phyloP scores from a whole-genome alignment of 2,797 vertebrate species.

The Halcyon badia region DNA sequence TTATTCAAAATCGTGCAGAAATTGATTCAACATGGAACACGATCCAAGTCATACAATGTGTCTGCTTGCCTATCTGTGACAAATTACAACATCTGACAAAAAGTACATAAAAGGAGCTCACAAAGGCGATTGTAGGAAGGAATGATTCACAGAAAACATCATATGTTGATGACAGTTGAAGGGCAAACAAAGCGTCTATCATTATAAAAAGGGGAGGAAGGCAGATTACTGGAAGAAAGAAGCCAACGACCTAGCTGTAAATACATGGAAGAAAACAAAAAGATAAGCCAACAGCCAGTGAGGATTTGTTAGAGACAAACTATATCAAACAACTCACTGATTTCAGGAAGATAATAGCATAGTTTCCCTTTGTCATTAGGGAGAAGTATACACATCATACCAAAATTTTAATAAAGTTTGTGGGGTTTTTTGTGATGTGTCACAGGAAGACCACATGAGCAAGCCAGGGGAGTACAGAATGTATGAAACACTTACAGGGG shows the following conservation, averaged over 20 bases:
- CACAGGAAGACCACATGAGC: not conserved
- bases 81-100: constrained; percentile 13
- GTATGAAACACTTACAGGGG: not conserved
- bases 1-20: not conserved
- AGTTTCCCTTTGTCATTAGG: not conserved
- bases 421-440: not conserved
- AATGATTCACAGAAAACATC: constrained; percentile 13
- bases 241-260: not conserved
- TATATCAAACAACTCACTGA: not conserved
- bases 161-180: not conserved
- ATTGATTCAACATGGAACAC: not conserved
- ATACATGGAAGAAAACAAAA: not conserved
- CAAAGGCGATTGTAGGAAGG: not conserved
- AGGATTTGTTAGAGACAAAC: not conserved
- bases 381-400: not conserved
- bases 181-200: not conserved
- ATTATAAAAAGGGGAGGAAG: not conserved
- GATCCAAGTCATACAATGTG: not conserved
- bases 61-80: not conserved
- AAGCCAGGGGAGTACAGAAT: not conserved
- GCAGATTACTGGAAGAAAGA: constrained; percentile 1
- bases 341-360: not conserved
- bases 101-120: not conserved
- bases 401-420: not conserved
- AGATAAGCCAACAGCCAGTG: not conserved